phyloP scores from a whole-genome alignment of 2,888 invertebrate genomes.

The Macrosoma leucophasiata region DNA sequence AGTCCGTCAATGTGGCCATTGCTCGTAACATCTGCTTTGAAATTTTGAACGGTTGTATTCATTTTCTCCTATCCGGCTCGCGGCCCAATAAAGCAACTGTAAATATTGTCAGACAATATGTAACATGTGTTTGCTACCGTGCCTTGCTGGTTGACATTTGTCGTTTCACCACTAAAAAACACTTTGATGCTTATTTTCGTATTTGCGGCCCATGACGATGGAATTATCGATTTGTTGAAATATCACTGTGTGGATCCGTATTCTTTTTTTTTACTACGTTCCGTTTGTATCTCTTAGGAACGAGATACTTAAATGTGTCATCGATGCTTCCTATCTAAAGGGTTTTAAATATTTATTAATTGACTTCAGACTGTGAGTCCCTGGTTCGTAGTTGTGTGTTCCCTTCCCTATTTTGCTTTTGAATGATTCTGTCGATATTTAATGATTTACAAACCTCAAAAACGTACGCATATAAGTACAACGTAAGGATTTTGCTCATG shows the following conservation, averaged over 20 bases:
- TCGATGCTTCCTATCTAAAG: slow-evolving; percentile 63
- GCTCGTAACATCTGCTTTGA: slow-evolving; percentile 46
- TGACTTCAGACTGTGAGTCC: slow-evolving; percentile 31
- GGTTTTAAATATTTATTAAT: slow-evolving; percentile 53
- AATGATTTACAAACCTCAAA: too few relatives aligned
- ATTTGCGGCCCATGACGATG: slow-evolving; percentile 61
- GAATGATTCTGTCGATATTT: too few relatives aligned
- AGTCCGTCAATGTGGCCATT: slow-evolving; percentile 37
- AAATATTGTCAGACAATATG: slow-evolving; percentile 72
- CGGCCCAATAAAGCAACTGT: slow-evolving; percentile 64
- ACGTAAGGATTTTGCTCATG: too few relatives aligned
- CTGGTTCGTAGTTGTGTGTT: too few relatives aligned
- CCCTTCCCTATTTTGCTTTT: too few relatives aligned
- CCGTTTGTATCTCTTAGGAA: slow-evolving; percentile 59
- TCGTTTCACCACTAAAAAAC: slow-evolving; percentile 67
- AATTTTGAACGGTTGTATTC: slow-evolving; percentile 51
- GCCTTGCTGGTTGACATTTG: slow-evolving; percentile 63
- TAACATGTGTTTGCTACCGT: slow-evolving; percentile 68
- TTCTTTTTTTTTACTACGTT: slow-evolving; percentile 48
- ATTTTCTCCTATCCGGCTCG: slow-evolving; percentile 52
- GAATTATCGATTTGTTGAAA: slow-evolving; percentile 72
- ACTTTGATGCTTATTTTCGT: slow-evolving; percentile 74
- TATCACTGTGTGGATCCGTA: slow-evolving; percentile 59
- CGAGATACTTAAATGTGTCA: slow-evolving; percentile 67
- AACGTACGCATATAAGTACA: too few relatives aligned